Conservation (phyloP, 2,113 vertebrate genomes). For the Pteruthius melanotis region DNA sequence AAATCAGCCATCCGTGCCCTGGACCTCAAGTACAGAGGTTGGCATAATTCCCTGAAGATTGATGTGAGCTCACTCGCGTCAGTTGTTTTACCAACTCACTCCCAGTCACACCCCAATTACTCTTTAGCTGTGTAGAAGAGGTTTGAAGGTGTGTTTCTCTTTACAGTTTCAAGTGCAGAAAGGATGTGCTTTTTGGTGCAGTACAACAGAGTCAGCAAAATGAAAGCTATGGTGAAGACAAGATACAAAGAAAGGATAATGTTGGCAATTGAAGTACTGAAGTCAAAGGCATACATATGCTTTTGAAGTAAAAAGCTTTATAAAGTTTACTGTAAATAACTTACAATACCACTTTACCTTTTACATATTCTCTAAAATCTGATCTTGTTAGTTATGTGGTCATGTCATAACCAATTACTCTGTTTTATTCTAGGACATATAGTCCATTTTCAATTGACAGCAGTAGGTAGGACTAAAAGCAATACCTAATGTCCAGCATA, state of each 20-base stretch:
- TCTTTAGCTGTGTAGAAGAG: neutral
- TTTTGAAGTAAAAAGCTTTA: neutral
- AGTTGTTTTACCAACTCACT: neutral
- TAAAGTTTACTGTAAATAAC: neutral
- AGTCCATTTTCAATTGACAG: neutral
- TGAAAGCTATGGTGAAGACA: neutral
- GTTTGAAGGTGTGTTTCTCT: neutral
- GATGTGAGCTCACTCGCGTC: neutral
- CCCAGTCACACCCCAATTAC: neutral
- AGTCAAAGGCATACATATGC: neutral
- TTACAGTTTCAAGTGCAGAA: neutral
- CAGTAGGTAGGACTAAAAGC: neutral
- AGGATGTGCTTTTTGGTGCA: neutral
- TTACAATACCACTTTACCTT: neutral
- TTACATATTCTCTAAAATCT: neutral
- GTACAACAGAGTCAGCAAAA: neutral
- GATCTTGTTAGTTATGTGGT: neutral
- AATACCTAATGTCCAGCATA: neutral
- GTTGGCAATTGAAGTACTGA: neutral
- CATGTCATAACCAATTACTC: neutral
- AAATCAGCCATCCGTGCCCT: neutral
- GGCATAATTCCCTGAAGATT: constrained; percentile 10
- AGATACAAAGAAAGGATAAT: neutral
- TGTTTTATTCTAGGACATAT: neutral
- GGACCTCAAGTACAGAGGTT: neutral